Percentiles rank a stretch among this genome's conserved stretches.
Conservation (phyloP, 2,113 vertebrate species). For the Microcebus murinus region DNA sequence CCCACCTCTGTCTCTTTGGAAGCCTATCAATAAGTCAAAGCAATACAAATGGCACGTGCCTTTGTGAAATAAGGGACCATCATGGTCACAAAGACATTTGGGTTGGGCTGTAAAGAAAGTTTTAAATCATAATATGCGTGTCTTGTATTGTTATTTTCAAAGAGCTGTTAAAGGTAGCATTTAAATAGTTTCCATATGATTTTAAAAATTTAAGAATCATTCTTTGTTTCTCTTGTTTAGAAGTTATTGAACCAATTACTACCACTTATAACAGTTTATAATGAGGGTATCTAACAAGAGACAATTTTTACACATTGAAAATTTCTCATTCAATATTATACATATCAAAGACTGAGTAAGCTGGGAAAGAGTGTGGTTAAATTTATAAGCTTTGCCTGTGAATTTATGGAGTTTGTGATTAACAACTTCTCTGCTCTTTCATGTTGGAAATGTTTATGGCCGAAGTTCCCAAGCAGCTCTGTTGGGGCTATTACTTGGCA, state of each 20-base stretch:
- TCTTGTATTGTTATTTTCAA: slow-evolving; percentile 15
- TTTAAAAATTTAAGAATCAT: background rate
- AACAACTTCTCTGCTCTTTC: background rate
- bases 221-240: background rate
- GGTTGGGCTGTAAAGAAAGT: background rate
- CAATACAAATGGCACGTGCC: background rate
- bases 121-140: background rate
- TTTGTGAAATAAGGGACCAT: slow-evolving; percentile 4
- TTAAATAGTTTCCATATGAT: background rate
- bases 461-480: background rate
- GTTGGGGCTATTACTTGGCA: background rate
- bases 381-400: background rate
- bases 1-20: background rate
- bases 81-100: background rate
- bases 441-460: background rate
- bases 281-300: background rate
- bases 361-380: background rate
- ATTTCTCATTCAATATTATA: background rate
- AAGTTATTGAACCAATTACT: background rate
- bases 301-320: background rate
- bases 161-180: background rate
- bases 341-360: background rate
- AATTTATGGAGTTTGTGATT: background rate
- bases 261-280: background rate
- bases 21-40: background rate